Base-by-base conservation (phyloP, 2,797 vertebrate species). In the Poeciliopsis infans region DNA sequence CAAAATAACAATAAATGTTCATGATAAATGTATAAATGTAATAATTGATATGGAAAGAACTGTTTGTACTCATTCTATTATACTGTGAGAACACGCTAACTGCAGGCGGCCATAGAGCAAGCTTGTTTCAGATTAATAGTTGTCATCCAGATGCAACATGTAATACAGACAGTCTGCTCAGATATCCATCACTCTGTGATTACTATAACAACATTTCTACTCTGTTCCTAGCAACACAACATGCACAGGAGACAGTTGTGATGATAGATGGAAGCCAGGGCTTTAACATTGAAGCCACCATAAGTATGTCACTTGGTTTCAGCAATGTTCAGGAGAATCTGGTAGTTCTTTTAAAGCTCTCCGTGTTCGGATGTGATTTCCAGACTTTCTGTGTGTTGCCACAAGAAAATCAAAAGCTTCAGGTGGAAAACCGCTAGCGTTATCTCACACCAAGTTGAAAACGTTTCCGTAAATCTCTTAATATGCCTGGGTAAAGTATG, bases 301-400 rank as follows among this genome's bases (percentile, higher is more conserved):
- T 90, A 90, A 78, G 55, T 74, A 89, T 86, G 79, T 0, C 31
- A 68, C 81, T 83, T 74, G 86, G 85, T 87, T 85, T 92, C 79
- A 70, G 78, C 80, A 83, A 73, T 46, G 76, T 73, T 53, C 71
- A 51, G 49, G 20, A 23, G 49, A 51, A 51, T 23, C 20, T 33
- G 53, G 74, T 59, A 46, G 61, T 51, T 88, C 85, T 78, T 87
- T 90, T 88, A 87, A 85, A 81, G 89, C 79, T 90, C 86, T 88
- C 84, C 74, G 8, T 79, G 82, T 51, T 79, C 71, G 93, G 89
- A 94, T 95, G 93, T 55, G 68, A 90, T 95, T 95, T 94, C 89
- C 94, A 94, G 94, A 89, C 86, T 82, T 72, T 82, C 88, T 87
- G 25, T 68, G 83, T 82, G 93, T 92, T 94, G 90, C 85, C 76